Evolutionary conservation across 2,888 invertebrate species (phyloP).

Genomic region (Ditula angustiorana): DNA sequence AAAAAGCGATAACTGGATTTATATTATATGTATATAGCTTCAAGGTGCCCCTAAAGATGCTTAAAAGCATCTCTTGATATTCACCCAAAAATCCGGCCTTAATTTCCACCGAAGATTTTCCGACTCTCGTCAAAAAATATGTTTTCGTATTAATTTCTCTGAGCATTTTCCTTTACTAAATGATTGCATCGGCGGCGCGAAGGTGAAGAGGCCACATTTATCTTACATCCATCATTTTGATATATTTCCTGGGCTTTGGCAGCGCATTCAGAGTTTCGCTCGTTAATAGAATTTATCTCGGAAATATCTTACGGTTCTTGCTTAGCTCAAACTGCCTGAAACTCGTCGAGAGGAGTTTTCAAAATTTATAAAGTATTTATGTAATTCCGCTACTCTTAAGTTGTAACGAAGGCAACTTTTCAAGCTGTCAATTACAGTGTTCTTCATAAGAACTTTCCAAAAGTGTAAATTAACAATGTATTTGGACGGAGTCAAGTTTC

Average conservation of each 20-base stretch:
- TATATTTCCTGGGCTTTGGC: slow-evolving; percentile 32
- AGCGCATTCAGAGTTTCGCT: slow-evolving; percentile 28
- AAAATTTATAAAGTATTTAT: slow-evolving; percentile 21
- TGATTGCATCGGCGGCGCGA: slow-evolving; percentile 32
- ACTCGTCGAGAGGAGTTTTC: background rate
- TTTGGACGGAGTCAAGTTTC: background rate
- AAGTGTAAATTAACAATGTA: background rate
- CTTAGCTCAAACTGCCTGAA: slow-evolving; percentile 13
- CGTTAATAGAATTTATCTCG: slow-evolving; percentile 37
- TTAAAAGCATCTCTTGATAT: background rate
- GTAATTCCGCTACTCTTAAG: background rate
- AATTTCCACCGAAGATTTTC: slow-evolving; percentile 11
- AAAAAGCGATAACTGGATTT: too few species aligned
- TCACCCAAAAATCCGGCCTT: background rate
- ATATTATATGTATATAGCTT: too few species aligned
- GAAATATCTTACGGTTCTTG: slow-evolving; percentile 22
- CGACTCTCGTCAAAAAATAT: slow-evolving; percentile 13
- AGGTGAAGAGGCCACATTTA: slow-evolving; percentile 39
- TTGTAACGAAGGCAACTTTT: background rate
- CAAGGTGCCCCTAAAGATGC: too few species aligned
- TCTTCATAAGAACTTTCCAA: background rate
- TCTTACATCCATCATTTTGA: slow-evolving; percentile 41
- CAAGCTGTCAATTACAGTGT: background rate
- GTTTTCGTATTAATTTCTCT: slow-evolving; percentile 29
- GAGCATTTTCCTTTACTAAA: slow-evolving; percentile 26